Evolutionary conservation across 2,888 invertebrate genomes (phyloP), one percentile per base, ranked within the genome.

Genomic region (Salticus scenicus): DNA sequence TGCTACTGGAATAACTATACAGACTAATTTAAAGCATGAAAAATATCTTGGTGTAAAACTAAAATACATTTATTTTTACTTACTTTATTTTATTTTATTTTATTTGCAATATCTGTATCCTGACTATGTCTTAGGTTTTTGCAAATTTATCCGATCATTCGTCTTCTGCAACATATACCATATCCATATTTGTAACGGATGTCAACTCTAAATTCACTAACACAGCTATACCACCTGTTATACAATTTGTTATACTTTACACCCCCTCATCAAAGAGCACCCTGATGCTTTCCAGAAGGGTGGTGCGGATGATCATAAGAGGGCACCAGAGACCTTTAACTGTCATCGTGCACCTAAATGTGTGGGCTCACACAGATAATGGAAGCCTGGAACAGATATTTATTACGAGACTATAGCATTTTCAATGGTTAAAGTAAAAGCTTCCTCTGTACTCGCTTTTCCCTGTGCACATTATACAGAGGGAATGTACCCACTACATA

Each of bases 401-500:
- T 57, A 57, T 57, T n/a, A 24, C 57, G 24, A 57, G 20, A 17
- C 20, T 57, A 57, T 57, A 5, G 57, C 57, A 12, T 57, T 57
- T 57, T 24, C 57, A 57, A 24, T 57, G 57, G 57, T 57, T 57
- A 57, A 57, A 20, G 24, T 57, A 57, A 57, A 57, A 57, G 57
- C 57, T n/a, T n/a, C 57, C 17, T 1, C 57, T 5, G 57, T 4
- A 8, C 57, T 17, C 24, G 4, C 57, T 24, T 8, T 24, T 57
- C 57, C 57, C 17, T 4, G 20, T 17, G 57, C 37, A n/a, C 57
- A 57, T 57, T 57, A 17, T 57, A 24, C 20, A 57, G 14, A 24
- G 17, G 24, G 24, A 24, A 24, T 57, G 24, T 5, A 20, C 24
- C 24, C 14, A 57, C 17, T 47, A n/a, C n/a, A 37, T 37, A 12